Conservation (phyloP, 2,888 invertebrate species). For the Craniophora ligustri region DNA sequence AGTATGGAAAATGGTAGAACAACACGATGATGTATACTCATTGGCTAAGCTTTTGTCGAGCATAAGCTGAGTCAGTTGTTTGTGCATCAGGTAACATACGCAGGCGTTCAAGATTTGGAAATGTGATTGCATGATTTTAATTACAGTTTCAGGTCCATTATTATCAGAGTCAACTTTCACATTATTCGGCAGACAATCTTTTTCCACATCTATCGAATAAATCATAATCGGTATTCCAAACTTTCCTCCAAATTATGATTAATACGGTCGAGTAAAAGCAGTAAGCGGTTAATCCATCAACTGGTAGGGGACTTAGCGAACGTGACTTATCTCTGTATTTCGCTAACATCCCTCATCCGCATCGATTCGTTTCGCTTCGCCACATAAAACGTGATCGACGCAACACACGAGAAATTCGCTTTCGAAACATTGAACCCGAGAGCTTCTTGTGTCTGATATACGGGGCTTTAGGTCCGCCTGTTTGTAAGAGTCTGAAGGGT, state of each 20-base stretch:
- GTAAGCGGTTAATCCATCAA: conserved; percentile 58
- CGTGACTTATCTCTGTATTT: conserved; percentile 78
- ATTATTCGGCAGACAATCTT: neutral
- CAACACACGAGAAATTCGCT: conserved; percentile 56
- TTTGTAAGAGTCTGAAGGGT: conserved; percentile 32
- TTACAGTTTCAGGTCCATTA: too few species aligned
- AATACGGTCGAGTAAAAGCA: conserved; percentile 46
- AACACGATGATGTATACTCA: too few species aligned
- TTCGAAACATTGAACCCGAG: conserved; percentile 53
- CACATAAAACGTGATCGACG: conserved; percentile 68
- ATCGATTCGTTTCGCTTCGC: conserved; percentile 72
- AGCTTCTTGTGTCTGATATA: conserved; percentile 44
- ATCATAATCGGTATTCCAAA: conserved; percentile 21
- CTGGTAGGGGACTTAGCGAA: conserved; percentile 61
- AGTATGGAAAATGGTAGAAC: too few species aligned
- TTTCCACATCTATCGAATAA: neutral
- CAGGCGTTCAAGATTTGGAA: too few species aligned
- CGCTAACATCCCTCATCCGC: conserved; percentile 74
- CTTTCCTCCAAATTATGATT: conserved; percentile 41
- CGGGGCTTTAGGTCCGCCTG: conserved; percentile 40
- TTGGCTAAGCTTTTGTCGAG: too few species aligned
- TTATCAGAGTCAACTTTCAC: too few species aligned
- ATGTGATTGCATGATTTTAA: too few species aligned
- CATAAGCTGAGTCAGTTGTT: too few species aligned
- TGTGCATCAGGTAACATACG: too few species aligned